These are phyloP conservation scores for Lamprologus tigripictilis DNA, from an alignment of 2,113 vertebrate species.

Conservation along the genomic window DNA sequence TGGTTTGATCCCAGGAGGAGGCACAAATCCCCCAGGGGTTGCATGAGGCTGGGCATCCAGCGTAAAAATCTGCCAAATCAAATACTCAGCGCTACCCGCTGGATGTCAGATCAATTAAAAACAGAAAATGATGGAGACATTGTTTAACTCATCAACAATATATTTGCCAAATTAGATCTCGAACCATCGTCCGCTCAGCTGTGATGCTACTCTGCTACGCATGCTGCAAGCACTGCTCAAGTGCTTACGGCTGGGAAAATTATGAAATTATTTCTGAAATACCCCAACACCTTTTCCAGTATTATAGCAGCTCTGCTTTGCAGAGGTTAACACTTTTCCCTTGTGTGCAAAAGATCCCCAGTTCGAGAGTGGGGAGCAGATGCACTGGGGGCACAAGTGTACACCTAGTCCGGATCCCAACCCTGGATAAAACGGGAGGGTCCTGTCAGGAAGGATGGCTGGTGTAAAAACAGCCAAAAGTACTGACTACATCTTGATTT, in stretches of 20 bases:
- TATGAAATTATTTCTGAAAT: fast-evolving
- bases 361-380: not conserved
- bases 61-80: not conserved
- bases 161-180: not conserved
- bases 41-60: not conserved
- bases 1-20: not conserved
- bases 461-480: not conserved
- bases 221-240: not conserved
- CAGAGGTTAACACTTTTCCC: not conserved
- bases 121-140: not conserved
- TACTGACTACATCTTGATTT: not conserved
- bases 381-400: not conserved
- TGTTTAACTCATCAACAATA: not conserved
- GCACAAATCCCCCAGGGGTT: not conserved
- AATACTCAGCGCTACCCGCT: not conserved
- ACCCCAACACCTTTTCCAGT: not conserved
- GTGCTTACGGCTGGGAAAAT: not conserved
- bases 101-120: not conserved
- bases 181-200: fast-evolving
- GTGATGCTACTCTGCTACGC: not conserved
- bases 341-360: not conserved
- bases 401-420: not conserved
- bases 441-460: not conserved
- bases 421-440: not conserved
- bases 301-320: not conserved